Evolutionary conservation across 2,888 invertebrate species (phyloP), one percentile per base, ranked within the genome.

Genomic region (Caenorhabditis sinica): DNA sequence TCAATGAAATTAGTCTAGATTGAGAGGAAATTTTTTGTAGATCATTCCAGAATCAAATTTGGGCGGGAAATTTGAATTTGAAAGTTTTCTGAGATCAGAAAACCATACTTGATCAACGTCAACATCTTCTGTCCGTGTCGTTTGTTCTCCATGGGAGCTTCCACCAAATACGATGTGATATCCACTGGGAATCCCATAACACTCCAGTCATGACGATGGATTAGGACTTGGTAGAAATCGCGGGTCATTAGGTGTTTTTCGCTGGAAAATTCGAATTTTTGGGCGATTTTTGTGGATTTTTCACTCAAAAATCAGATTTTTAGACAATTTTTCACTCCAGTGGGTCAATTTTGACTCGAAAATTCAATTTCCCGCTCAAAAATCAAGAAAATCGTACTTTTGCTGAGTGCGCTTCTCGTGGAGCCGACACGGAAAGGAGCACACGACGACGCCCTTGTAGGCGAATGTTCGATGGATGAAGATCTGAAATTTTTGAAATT

Each of bases 391-490:
- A 11, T 30, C 80, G 45, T 43, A 88, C 86, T 79, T 81, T 25
- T 79, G 81, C 9, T 77, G 83, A 49, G 69, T 75, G 56, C 72
- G 83, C 45, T 86, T 89, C 61, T 98, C 98, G 92, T 97, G 98
- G 0, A 98, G 97, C 92, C 96, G 95, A 11, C 98, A 98, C 84
- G 96, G 94, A 97, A 98, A 98, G 0, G 98, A 97, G 93, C 98
- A 98, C 69, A 99, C 94, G 80, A 98, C 95, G 17, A 99, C 97
- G 5, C 98, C 98, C 90, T 98, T 95, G 93, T 99, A 99, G 20
- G 98, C 98, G 93, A 99, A 99, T 23, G 98, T 96, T 92, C 96
- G 95, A 93, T 99, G 99, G 72, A 99, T 94, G 93, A 99, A 97
- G 84, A 98, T 94, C 94, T 94, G 92, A 53, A 93, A 92, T 45